Conservation (phyloP, 2,888 invertebrate genomes). For the Actias luna region DNA sequence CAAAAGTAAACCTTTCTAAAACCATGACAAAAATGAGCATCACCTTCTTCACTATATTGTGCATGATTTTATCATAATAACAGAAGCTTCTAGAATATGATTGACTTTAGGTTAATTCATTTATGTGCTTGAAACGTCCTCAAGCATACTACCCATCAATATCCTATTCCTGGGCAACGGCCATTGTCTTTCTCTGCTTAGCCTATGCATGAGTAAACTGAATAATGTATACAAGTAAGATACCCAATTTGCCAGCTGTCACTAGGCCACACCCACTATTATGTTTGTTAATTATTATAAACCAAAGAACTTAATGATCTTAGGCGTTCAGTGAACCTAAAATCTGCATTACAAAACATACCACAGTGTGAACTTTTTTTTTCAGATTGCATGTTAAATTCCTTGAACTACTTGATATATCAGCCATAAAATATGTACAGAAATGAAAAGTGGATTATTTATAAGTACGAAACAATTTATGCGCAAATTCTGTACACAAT, state of each 20-base stretch:
- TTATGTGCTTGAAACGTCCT: too few relatives aligned
- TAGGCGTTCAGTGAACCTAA: neutral
- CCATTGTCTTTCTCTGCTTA: too few relatives aligned
- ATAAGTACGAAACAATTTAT: neutral
- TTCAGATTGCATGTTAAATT: neutral
- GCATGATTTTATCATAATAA: neutral
- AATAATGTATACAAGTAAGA: neutral
- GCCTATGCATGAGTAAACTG: neutral
- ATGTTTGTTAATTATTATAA: neutral
- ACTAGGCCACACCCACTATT: neutral
- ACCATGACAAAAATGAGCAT: neutral
- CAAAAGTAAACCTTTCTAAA: neutral
- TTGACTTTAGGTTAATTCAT: too few relatives aligned
- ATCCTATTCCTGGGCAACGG: too few relatives aligned
- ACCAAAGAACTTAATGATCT: neutral
- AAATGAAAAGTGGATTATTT: constrained; percentile 1
- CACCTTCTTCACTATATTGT: neutral
- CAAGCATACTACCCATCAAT: too few relatives aligned
- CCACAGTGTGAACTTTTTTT: neutral
- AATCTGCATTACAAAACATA: neutral
- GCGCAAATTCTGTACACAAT: constrained; percentile 7
- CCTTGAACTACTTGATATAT: constrained; percentile 2
- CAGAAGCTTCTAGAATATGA: too few relatives aligned
- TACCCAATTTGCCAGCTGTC: too few relatives aligned
- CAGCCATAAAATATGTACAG: constrained; percentile 1